Conservation (phyloP, 1,140 invertebrate genomes). For the Bombus confusus region DNA sequence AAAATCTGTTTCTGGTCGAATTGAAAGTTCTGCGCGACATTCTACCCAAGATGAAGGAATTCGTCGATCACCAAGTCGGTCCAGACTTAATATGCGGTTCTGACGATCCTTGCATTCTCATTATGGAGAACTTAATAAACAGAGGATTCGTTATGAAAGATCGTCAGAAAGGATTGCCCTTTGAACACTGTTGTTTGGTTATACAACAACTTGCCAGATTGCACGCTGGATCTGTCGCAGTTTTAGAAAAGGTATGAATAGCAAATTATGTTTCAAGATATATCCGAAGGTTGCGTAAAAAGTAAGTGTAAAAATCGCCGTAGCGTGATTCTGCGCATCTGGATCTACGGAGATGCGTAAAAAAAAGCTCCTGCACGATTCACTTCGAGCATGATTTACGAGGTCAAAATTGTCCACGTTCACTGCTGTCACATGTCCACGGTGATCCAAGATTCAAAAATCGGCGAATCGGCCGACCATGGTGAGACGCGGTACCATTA, state of each 20-base stretch:
- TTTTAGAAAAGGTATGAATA: constrained; percentile 74
- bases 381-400: no score
- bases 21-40: constrained; percentile 37
- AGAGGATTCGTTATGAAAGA: constrained; percentile 81
- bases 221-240: constrained; percentile 82
- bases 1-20: constrained; percentile 54
- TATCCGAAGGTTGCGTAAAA: no score
- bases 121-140: constrained; percentile 79
- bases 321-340: no score
- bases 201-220: constrained; percentile 82
- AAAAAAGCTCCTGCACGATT: no score
- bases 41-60: constrained; percentile 51
- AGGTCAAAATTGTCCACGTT: no score
- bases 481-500: no score
- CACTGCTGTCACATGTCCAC: no score
- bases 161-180: constrained; percentile 79
- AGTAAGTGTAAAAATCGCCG: no score
- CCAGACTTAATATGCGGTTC: constrained; percentile 52
- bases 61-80: constrained; percentile 29
- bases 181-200: constrained; percentile 76
- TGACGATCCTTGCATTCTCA: constrained; percentile 69
- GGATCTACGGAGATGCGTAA: no score
- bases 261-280: rapidly evolving
- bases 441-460: no score
- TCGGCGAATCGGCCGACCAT: no score